Base-by-base conservation (phyloP, 2,113 vertebrate genomes). In the Cebidichthys violaceus region DNA sequence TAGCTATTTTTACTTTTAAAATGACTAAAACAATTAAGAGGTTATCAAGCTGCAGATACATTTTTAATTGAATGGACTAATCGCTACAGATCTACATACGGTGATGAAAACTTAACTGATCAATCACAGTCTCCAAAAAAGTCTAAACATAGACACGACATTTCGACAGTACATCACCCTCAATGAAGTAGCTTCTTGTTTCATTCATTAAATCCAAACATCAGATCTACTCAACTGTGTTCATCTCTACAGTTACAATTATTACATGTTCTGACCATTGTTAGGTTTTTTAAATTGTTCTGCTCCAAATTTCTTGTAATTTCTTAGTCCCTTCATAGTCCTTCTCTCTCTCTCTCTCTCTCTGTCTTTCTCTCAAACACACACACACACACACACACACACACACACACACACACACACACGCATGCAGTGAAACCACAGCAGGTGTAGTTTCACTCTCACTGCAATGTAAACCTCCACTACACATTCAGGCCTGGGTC, bases 61-160 rank as follows among this genome's bases (percentile, higher is more conserved):
- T 71, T 33, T 64, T 66, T 72, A 27, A 79, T 65, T 60, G 8
- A 29, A 60, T 52, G 65, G 57, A 33, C 47, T 75, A 4, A 68
- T 65, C 1, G 15, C 70, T 81, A 33, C 27, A 81, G 62, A n/a
- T 71, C 62, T 6, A n/a, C 27, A 33, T 50, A 47, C 61, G 57
- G 27, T 75, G 75, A 78, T 79, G 65, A 84, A 54, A 81, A 70
- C 17, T 68, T 50, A 10, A 29, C 47, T 60, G 77, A 79, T 75
- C 74, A 68, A 77, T 74, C 82, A 70, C 37, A 68, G 65, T 22
- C 20, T 68, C 31, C 54, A 24, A 73, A 81, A 75, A 84, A 35
- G 81, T 59, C 47, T 80, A 84, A 83, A 90, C 90, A 83, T 81
- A 90, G 89, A 75, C 33, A 39, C 57, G 31, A 87, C 81, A 89